Conservation (phyloP, 2,888 invertebrate genomes). For the Nephrotoma guestfalica region DNA sequence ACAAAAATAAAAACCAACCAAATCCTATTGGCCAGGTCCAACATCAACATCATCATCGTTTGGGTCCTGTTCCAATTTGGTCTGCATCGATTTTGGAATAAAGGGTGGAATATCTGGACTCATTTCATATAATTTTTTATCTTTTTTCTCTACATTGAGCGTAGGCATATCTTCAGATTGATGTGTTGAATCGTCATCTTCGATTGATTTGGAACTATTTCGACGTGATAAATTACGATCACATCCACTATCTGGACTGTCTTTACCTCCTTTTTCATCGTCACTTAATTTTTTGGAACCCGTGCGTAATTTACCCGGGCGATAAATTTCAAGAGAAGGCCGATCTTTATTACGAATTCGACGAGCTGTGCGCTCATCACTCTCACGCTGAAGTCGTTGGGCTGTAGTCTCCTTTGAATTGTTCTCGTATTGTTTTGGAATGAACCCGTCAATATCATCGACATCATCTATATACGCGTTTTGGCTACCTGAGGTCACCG, state of each 20-base stretch:
- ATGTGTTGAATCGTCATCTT: not conserved
- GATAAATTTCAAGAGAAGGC: constrained; percentile 78
- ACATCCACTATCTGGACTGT: constrained; percentile 1
- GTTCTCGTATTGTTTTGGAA: not conserved
- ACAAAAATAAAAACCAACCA: not conserved
- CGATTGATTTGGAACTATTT: not conserved
- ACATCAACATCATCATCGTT: not conserved
- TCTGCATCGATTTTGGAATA: not conserved
- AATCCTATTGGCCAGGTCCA: not conserved
- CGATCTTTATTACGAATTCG: constrained; percentile 43
- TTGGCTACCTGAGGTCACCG: not conserved
- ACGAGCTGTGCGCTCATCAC: constrained; percentile 11
- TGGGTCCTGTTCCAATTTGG: not conserved
- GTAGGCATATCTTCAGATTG: not conserved
- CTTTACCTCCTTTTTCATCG: constrained; percentile 9
- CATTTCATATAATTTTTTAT: constrained; percentile 1
- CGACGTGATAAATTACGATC: not conserved
- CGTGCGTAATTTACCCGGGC: constrained; percentile 50
- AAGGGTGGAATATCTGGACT: not conserved
- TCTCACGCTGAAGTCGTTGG: not conserved
- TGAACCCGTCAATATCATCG: not conserved
- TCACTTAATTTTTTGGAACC: constrained; percentile 21
- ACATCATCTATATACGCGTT: not conserved
- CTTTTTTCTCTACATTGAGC: not conserved
- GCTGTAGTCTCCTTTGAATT: constrained; percentile 9